These are phyloP conservation scores for Perognathus longimembris DNA, from an alignment of 2,113 vertebrate species.

Conservation along the genomic window DNA sequence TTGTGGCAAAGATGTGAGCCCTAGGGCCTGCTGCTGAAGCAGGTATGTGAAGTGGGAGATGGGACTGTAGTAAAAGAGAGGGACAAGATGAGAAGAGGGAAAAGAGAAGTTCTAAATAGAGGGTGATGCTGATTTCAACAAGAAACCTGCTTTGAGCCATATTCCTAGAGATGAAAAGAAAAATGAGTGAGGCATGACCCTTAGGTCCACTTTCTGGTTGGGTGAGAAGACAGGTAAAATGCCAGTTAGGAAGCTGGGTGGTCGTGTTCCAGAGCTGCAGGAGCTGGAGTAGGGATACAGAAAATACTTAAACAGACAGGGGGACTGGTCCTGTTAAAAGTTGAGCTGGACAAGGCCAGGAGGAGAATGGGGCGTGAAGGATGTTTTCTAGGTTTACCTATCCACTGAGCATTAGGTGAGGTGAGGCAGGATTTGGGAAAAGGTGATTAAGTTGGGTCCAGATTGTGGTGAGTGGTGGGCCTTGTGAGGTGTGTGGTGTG, in stretches of 20 bases:
- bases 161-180: slow-evolving; percentile 14
- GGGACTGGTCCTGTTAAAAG: too few species aligned
- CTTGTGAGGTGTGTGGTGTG: not conserved
- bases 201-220: not conserved
- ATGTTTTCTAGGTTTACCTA: not conserved
- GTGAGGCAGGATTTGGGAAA: not conserved
- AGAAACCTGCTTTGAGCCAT: not conserved
- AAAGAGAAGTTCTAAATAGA: not conserved
- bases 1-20: not conserved
- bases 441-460: not conserved
- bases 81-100: not conserved
- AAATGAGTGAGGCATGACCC: not conserved
- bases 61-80: not conserved
- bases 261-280: not conserved
- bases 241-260: not conserved
- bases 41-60: not conserved
- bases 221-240: not conserved
- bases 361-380: not conserved
- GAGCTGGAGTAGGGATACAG: not conserved
- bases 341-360: not conserved
- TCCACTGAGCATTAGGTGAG: not conserved
- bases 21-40: not conserved
- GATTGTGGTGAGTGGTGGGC: too few species aligned
- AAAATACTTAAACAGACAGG: not conserved
- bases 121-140: not conserved